These are phyloP conservation scores for Salvelinus namaycush DNA, from an alignment of 2,113 vertebrate genomes.

Conservation along the genomic window DNA sequence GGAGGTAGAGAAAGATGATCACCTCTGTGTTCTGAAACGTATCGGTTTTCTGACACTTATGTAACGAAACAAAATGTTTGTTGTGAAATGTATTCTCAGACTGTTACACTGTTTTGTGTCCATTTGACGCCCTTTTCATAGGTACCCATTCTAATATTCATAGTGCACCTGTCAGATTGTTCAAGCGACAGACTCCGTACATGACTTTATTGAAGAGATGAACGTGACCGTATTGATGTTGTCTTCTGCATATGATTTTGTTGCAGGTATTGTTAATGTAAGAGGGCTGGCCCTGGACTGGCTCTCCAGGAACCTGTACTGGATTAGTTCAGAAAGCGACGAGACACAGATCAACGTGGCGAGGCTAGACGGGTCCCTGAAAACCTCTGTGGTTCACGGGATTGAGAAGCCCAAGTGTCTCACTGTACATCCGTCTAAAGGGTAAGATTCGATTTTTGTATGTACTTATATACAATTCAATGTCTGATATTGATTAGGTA, in stretches of 20 bases:
- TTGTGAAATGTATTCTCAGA: too few species aligned
- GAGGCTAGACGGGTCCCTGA: slow-evolving; percentile 84
- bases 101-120: too few species aligned
- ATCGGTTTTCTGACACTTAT: neutral
- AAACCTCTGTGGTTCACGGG: slow-evolving; percentile 85
- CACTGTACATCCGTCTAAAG: slow-evolving; percentile 83
- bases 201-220: too few species aligned
- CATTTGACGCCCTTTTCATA: too few species aligned
- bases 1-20: slow-evolving; percentile 77
- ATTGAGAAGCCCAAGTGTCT: slow-evolving; percentile 86
- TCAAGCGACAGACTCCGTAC: too few species aligned
- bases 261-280: slow-evolving; percentile 83
- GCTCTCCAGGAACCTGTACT: slow-evolving; percentile 88
- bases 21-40: neutral
- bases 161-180: too few species aligned
- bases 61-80: neutral
- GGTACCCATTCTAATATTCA: too few species aligned
- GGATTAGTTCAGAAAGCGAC: slow-evolving; percentile 88
- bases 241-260: slow-evolving; percentile 4
- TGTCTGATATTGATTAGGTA: neutral
- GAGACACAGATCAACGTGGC: slow-evolving; percentile 89
- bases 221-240: neutral
- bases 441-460: slow-evolving; percentile 68
- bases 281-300: slow-evolving; percentile 85
- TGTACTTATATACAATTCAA: neutral